These are phyloP conservation scores for Aulostomus chinensis DNA, from an alignment of 2,797 vertebrate genomes.

Conservation along the genomic window DNA sequence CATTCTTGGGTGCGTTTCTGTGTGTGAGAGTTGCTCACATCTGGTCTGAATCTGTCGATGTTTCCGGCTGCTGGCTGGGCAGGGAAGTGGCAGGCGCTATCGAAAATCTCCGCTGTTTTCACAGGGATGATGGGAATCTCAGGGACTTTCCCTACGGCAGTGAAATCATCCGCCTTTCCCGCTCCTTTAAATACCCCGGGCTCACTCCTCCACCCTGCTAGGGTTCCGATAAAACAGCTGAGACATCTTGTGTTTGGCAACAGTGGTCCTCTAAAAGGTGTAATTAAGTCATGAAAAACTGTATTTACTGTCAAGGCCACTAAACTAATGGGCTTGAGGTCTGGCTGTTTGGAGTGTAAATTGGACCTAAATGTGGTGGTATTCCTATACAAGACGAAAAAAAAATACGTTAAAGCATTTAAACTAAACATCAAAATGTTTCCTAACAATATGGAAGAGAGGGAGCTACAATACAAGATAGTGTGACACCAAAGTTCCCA, in stretches of 20 bases:
- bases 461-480: background rate
- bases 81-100: conserved; percentile 82
- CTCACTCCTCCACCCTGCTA: conserved; percentile 71
- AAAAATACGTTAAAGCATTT: conserved; percentile 17
- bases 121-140: conserved; percentile 81
- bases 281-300: conserved; percentile 73
- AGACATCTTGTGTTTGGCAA: conserved; percentile 75
- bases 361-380: conserved; percentile 62
- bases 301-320: conserved; percentile 72
- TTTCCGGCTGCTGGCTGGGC: conserved; percentile 79
- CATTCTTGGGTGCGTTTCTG: conserved; percentile 23
- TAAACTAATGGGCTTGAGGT: conserved; percentile 70
- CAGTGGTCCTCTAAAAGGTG: conserved; percentile 70
- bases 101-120: conserved; percentile 81
- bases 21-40: conserved; percentile 66
- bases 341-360: conserved; percentile 65
- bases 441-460: conserved; percentile 5
- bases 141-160: conserved; percentile 81
- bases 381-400: conserved; percentile 38
- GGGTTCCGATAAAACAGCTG: conserved; percentile 77
- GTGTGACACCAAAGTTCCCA: background rate
- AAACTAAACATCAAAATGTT: conserved; percentile 6
- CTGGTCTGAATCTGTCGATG: conserved; percentile 81
- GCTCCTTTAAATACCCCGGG: conserved; percentile 77
- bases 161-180: conserved; percentile 81